Evolutionary conservation across 2,797 vertebrate genomes (phyloP).

Genomic region (Carduelis carduelis): DNA sequence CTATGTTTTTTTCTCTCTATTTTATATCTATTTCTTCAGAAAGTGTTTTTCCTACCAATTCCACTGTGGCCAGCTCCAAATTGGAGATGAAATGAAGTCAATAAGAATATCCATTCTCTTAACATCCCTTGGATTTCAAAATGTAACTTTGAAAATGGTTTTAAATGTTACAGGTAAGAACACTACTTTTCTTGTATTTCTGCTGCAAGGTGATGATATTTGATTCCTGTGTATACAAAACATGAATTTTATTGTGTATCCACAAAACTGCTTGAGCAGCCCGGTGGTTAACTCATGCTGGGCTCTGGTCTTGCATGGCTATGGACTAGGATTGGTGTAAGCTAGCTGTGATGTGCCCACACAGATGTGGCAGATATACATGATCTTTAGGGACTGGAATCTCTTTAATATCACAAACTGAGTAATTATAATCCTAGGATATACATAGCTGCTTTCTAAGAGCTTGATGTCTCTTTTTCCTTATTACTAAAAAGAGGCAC

Average conservation of each 20-base stretch:
- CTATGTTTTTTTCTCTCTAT: not conserved
- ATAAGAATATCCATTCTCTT: not conserved
- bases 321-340: not conserved
- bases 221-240: not conserved
- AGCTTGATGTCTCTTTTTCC: not conserved
- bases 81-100: not conserved
- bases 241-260: not conserved
- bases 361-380: not conserved
- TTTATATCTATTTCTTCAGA: not conserved
- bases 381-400: not conserved
- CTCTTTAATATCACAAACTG: not conserved
- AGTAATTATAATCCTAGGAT: not conserved
- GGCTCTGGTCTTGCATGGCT: not conserved
- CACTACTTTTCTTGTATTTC: not conserved
- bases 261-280: not conserved
- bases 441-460: not conserved
- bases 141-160: not conserved
- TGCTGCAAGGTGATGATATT: not conserved
- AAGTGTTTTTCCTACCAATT: not conserved
- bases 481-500: not conserved
- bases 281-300: not conserved
- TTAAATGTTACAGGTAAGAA: not conserved
- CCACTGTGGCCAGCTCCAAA: not conserved
- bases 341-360: not conserved
- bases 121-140: not conserved